phyloP scores from a whole-genome alignment of 2,113 vertebrate genomes.

The Penelope pileata region DNA sequence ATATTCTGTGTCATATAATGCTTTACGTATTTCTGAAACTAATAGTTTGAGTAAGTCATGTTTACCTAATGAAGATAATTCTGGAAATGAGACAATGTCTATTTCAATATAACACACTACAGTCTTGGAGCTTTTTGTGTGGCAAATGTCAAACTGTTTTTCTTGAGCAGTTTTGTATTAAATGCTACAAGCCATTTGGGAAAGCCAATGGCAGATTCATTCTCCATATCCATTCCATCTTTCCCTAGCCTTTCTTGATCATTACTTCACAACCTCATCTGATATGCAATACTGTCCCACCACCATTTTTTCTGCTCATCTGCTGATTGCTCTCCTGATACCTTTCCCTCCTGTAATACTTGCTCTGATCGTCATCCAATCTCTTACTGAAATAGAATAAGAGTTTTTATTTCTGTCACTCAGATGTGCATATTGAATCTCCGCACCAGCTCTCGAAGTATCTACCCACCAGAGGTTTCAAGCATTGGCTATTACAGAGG shows the following conservation, averaged over 20 bases:
- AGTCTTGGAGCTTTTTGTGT: not conserved
- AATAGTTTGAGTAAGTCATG: not conserved
- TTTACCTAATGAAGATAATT: not conserved
- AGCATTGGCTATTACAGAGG: not conserved
- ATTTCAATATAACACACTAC: not conserved
- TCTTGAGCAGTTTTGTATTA: not conserved
- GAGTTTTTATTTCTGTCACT: not conserved
- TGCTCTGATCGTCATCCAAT: conserved; percentile 24
- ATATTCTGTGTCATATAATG: not conserved
- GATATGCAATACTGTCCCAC: not conserved
- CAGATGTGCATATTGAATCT: not conserved
- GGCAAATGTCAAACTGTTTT: not conserved
- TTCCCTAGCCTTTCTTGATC: conserved; percentile 5
- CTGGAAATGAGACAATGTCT: not conserved
- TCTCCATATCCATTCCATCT: not conserved
- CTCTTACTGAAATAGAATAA: conserved; percentile 34
- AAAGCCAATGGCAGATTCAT: not conserved
- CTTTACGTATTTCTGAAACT: not conserved
- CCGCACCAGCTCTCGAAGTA: not conserved
- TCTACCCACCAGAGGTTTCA: not conserved
- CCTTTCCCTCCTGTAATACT: conserved; percentile 5
- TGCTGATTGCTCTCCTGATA: conserved; percentile 57
- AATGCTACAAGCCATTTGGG: not conserved
- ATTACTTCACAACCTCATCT: conserved; percentile 1
- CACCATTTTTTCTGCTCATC: conserved; percentile 34